Base-by-base conservation (phyloP, 2,113 vertebrate genomes). In the Leptodactylus fuscus region DNA sequence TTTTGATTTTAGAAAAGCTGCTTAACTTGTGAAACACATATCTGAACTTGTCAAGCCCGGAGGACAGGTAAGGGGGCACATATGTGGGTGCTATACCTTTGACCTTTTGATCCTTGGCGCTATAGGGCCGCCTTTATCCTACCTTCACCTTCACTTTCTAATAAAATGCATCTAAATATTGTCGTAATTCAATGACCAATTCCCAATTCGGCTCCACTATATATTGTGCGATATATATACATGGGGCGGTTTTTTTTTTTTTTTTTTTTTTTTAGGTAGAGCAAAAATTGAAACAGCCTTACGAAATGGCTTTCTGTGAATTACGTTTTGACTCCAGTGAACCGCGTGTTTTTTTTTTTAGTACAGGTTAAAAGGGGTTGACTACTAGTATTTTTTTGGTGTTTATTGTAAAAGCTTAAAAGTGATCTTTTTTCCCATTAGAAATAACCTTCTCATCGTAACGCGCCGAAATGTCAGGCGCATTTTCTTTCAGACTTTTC, bases 391-490 rank as follows among this genome's bases (percentile, higher is more conserved):
- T 78, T 77, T 85, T 77, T 84, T 85, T 78, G 29, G 29, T 78
- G 74, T 51, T 78, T 73, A 85, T 78, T 85, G 83, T 76, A 85
- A 77, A 85, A 85, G 81, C 81, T 83, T 60, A 83, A 83, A 79
- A 74, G 36, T 83, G 81, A 60, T 75, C 81, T 60, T 74, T 81
- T 83, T 74, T 60, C 81, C 81, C 81, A 83, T 83, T 83, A 83
- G 69, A 74, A 44, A 60, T 83, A 83, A 83, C 70, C 81, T 74
- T 83, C 27, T 60, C 70, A 75, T 75, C 70, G 27, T 41, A 74
- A 55, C 18, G 49, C 53, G 48, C 15, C 36, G 81, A 74, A 83
- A 83, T 83, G 81, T 83, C 81, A 83, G 70, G 36, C 81, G 9
- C 81, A 75, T 83, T 83, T 75, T 75, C 81, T 83, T 83, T 75